phyloP scores from a whole-genome alignment of 2,888 invertebrate genomes.

The Cephus spinipes region DNA sequence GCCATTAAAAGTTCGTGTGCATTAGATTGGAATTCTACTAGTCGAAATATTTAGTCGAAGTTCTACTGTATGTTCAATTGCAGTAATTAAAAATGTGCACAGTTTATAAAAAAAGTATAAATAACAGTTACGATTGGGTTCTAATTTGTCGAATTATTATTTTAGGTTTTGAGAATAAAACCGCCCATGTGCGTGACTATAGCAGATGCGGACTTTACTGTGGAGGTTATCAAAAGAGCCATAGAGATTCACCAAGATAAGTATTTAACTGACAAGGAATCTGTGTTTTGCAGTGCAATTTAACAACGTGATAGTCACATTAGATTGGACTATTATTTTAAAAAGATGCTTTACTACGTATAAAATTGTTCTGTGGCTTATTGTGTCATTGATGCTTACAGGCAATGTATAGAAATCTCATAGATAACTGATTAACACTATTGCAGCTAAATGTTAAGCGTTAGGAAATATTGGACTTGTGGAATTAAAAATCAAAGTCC shows the following conservation, averaged over 20 bases:
- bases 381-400: too few relatives aligned
- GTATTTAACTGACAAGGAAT: conserved; percentile 32
- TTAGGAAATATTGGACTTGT: not conserved
- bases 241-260: conserved; percentile 64
- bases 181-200: conserved; percentile 95
- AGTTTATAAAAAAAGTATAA: too few relatives aligned
- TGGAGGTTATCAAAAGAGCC: conserved; percentile 73
- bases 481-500: not conserved
- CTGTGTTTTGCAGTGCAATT: conserved; percentile 32
- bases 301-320: conserved; percentile 7
- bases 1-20: too few relatives aligned
- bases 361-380: too few relatives aligned
- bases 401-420: not conserved
- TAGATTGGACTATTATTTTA: too few relatives aligned
- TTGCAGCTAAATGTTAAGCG: not conserved
- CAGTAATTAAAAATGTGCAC: too few relatives aligned
- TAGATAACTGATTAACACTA: not conserved
- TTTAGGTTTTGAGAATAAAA: conserved; percentile 87
- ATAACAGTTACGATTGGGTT: conserved; percentile 18
- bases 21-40: too few relatives aligned
- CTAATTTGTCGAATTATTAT: conserved; percentile 11
- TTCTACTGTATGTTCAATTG: too few relatives aligned
- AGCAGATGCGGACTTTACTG: conserved; percentile 83
- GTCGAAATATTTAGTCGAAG: too few relatives aligned
- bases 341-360: too few relatives aligned